Conservation (phyloP, 23 tunicate genomes). For the Styela clava region DNA sequence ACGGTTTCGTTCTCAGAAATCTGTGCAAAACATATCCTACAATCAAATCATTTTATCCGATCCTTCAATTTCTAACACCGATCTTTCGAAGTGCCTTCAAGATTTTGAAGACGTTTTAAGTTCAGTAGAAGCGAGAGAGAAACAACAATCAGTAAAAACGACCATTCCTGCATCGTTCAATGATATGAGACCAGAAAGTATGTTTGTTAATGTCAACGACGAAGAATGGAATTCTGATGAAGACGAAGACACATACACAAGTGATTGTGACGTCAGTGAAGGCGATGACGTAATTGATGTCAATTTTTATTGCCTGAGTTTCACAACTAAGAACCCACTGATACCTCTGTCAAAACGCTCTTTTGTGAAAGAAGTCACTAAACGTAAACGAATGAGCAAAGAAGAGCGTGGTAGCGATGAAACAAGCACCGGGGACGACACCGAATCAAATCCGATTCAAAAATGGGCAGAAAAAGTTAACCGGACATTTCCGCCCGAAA, state of each 20-base stretch:
- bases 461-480: not conserved
- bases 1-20: not conserved
- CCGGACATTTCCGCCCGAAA: not conserved
- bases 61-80: not conserved
- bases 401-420: constrained; percentile 1
- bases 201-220: constrained; percentile 62
- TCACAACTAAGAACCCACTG: constrained; percentile 65
- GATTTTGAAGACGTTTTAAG: not conserved
- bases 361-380: constrained; percentile 44
- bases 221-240: constrained; percentile 23
- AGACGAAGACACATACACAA: not conserved
- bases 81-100: not conserved
- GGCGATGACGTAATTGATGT: constrained; percentile 48
- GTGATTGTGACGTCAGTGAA: not conserved
- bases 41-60: not conserved
- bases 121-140: not conserved
- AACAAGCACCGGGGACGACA: not conserved
- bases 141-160: no score
- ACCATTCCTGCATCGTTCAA: not conserved
- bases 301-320: constrained; percentile 73
- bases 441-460: no score
- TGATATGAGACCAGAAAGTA: constrained; percentile 34
- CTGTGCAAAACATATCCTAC: not conserved
- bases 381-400: constrained; percentile 18
- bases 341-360: constrained; percentile 64